phyloP scores from a whole-genome alignment of 2,113 vertebrate species.

The Phyllostomus discolor region DNA sequence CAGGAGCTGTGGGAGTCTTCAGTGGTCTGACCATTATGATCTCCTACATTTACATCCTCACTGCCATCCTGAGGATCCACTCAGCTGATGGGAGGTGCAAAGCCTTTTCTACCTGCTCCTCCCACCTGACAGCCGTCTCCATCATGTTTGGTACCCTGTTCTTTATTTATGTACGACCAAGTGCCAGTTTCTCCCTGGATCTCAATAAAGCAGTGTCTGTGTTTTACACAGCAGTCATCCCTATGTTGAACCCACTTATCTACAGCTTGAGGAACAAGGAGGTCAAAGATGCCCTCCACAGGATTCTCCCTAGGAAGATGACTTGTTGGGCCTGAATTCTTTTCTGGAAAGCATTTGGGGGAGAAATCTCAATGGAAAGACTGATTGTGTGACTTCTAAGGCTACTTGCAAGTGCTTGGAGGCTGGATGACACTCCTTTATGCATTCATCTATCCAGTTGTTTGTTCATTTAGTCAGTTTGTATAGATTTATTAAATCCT shows the following conservation, averaged over 20 bases:
- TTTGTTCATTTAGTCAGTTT: neutral
- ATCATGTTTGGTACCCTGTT: conserved; percentile 60
- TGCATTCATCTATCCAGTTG: neutral
- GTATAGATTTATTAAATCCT: neutral
- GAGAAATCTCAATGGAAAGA: neutral
- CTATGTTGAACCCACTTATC: conserved; percentile 58
- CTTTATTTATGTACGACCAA: conserved; percentile 54
- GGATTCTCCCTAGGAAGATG: neutral
- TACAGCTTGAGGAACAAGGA: conserved; percentile 55
- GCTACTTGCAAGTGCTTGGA: neutral
- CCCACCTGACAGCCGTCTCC: conserved; percentile 21
- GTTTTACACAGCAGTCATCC: conserved; percentile 59
- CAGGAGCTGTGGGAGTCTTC: neutral
- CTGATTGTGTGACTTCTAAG: neutral
- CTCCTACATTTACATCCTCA: conserved; percentile 39
- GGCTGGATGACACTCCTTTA: no score
- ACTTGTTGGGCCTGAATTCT: neutral
- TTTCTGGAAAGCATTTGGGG: neutral
- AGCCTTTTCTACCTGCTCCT: conserved; percentile 54
- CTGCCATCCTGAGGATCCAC: conserved; percentile 34
- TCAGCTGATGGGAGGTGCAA: neutral
- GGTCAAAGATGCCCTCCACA: conserved; percentile 32
- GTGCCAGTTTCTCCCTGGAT: conserved; percentile 10
- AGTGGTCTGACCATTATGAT: conserved; percentile 22
- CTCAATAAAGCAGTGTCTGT: conserved; percentile 53